These are phyloP conservation scores for Acridotheres tristis DNA, from an alignment of 2,797 vertebrate genomes.

Conservation along the genomic window DNA sequence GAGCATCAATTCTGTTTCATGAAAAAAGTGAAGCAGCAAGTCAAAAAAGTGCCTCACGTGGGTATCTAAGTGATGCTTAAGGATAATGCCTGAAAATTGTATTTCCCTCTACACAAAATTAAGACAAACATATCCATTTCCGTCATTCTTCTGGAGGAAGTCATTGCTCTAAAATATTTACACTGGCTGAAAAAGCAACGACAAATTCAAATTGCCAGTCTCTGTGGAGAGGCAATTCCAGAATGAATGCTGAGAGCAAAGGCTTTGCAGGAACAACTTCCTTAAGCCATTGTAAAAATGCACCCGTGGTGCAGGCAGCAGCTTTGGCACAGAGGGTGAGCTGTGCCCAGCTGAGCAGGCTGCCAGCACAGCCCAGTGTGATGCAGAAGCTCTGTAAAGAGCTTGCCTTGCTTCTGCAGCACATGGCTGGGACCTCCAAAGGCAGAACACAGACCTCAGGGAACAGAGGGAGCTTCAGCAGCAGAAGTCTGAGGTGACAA, in stretches of 20 bases:
- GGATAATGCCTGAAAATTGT: neutral
- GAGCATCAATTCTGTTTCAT: neutral
- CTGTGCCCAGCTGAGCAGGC: neutral
- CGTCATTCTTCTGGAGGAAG: neutral
- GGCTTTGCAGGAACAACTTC: neutral
- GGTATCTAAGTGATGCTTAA: neutral
- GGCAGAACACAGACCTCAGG: neutral
- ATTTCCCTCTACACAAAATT: constrained; percentile 6
- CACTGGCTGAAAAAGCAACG: neutral
- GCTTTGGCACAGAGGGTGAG: neutral
- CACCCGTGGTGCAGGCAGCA: neutral
- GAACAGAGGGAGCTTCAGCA: neutral
- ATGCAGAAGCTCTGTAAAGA: neutral
- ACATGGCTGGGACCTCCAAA: neutral
- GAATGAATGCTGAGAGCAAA: constrained; percentile 8
- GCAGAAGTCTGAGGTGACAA: neutral
- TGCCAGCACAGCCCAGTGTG: neutral
- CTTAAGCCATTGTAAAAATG: neutral
- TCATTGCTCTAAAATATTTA: constrained; percentile 39
- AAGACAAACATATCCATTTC: neutral
- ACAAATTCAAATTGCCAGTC: constrained; percentile 32
- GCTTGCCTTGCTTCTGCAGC: neutral
- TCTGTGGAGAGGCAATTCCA: constrained; percentile 15
- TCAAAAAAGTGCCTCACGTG: neutral
- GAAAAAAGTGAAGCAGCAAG: neutral